Conservation (phyloP, 2,797 vertebrate genomes). For the Enoplosus armatus region DNA sequence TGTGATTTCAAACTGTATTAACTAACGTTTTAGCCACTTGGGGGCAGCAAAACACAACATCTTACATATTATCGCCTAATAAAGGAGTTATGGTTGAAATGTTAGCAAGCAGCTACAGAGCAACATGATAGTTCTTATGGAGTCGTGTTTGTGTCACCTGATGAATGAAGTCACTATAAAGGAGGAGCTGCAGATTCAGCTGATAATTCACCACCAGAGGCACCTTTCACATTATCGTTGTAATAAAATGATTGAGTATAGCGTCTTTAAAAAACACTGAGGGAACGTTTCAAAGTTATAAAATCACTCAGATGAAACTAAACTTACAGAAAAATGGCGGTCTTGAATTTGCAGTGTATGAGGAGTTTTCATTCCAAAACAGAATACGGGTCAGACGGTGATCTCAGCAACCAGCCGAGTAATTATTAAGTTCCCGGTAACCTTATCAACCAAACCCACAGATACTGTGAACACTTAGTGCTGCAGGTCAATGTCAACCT, state of each 20-base stretch:
- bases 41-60: neutral
- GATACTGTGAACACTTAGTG: conserved; percentile 10
- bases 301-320: neutral
- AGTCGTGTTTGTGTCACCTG: neutral
- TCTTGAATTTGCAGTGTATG: neutral
- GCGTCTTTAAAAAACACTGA: neutral
- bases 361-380: neutral
- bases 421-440: conserved; percentile 32
- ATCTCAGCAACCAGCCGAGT: conserved; percentile 6
- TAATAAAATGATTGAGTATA: too few species aligned
- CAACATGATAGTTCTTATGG: neutral
- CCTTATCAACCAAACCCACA: neutral
- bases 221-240: too few species aligned
- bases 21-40: neutral
- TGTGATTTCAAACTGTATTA: neutral
- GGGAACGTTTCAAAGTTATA: neutral
- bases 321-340: neutral
- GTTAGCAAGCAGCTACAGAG: neutral
- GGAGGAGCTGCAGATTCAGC: too few species aligned
- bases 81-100: neutral
- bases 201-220: too few species aligned
- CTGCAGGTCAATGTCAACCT: too few species aligned
- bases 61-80: neutral
- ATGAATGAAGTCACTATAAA: too few species aligned
- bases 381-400: conserved; percentile 1